Conservation (phyloP, 2,797 vertebrate species). For the Syndactyla subalaris region DNA sequence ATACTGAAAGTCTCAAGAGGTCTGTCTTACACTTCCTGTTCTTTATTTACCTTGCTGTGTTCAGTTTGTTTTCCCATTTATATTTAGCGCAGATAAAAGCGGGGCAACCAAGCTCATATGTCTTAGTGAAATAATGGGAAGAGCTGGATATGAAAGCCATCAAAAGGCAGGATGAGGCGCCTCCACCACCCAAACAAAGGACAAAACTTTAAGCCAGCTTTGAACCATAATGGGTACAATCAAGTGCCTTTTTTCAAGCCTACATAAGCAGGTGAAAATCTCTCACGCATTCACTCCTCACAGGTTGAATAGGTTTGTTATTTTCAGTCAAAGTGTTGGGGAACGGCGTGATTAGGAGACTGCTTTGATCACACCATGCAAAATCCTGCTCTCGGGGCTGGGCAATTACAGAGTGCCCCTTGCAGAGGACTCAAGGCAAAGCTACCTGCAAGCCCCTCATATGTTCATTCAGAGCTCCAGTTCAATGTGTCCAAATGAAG, state of each 20-base stretch:
- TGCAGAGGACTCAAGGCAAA: neutral
- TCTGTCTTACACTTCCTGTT: slow-evolving; percentile 63
- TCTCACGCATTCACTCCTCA: slow-evolving; percentile 12
- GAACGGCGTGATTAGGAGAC: slow-evolving; percentile 4
- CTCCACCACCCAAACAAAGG: neutral
- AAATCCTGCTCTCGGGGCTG: slow-evolving; percentile 9
- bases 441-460: slow-evolving; percentile 1
- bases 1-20: slow-evolving; percentile 51
- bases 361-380: slow-evolving; percentile 49
- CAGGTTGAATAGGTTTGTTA: slow-evolving; percentile 47
- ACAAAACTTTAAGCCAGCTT: slow-evolving; percentile 29
- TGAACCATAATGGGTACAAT: neutral
- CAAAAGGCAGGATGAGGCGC: slow-evolving; percentile 38
- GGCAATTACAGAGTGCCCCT: slow-evolving; percentile 4
- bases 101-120: neutral
- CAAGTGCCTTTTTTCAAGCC: neutral
- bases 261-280: slow-evolving; percentile 63
- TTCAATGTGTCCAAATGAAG: neutral
- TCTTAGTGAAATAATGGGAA: slow-evolving; percentile 51
- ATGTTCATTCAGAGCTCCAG: neutral
- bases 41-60: slow-evolving; percentile 66
- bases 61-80: slow-evolving; percentile 69
- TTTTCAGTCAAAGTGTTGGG: slow-evolving; percentile 10
- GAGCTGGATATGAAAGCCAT: neutral
- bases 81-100: slow-evolving; percentile 68